These are phyloP conservation scores for Campoplex nolae DNA, from an alignment of 2,888 invertebrate species.

Conservation along the genomic window DNA sequence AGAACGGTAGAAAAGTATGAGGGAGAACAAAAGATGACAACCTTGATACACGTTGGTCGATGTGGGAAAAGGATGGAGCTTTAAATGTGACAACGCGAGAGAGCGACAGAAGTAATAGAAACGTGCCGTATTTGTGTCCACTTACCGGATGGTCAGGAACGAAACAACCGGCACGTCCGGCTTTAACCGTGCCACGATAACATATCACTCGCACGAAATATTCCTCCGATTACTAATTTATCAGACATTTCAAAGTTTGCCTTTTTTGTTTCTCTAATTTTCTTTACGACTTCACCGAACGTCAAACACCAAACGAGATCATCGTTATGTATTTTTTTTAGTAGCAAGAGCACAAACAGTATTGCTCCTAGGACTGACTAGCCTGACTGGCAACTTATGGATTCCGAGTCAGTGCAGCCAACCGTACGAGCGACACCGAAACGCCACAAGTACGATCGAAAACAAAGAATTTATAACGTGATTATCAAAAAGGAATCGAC, in stretches of 20 bases:
- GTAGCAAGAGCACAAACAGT: conserved; percentile 53
- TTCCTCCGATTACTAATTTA: conserved; percentile 63
- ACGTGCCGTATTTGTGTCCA: conserved; percentile 48
- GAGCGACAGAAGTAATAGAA: not conserved
- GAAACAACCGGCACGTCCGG: conserved; percentile 50
- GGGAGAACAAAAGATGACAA: conserved; percentile 67
- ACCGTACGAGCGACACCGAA: conserved; percentile 21
- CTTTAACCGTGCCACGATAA: conserved; percentile 51
- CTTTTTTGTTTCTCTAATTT: not conserved
- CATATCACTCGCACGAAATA: conserved; percentile 53
- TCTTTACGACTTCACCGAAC: not conserved
- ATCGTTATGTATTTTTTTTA: conserved; percentile 42
- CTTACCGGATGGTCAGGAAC: conserved; percentile 68
- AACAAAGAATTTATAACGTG: not conserved
- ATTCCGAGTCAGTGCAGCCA: conserved; percentile 55
- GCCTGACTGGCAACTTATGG: conserved; percentile 55
- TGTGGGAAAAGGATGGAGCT: conserved; percentile 32
- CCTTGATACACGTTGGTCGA: conserved; percentile 60
- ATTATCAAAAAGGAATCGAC: not conserved
- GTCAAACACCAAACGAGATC: conserved; percentile 60
- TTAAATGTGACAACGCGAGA: not conserved
- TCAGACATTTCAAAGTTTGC: conserved; percentile 69
- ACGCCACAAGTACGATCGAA: conserved; percentile 11
- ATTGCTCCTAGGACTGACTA: conserved; percentile 23
- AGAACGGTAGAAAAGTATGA: conserved; percentile 18